phyloP scores from a whole-genome alignment of 2,797 vertebrate genomes.

The Cuniculus paca region DNA sequence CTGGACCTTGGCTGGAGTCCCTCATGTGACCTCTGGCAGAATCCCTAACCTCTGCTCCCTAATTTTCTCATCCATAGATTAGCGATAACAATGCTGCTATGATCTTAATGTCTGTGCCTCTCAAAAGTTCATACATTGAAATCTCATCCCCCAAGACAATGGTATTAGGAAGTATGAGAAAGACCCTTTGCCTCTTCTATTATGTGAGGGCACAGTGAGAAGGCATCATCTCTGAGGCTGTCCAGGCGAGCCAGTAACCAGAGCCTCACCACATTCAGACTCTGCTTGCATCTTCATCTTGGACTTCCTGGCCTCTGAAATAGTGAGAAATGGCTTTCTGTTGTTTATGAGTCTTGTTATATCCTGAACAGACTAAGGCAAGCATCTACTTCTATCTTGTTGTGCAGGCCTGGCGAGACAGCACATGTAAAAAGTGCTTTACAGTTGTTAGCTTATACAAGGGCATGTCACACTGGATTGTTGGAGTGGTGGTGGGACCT shows the following conservation, averaged over 20 bases:
- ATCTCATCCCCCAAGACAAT: not conserved
- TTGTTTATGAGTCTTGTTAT: not conserved
- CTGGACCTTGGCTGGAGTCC: not conserved
- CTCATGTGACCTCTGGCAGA: not conserved
- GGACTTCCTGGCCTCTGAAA: not conserved
- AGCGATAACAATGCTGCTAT: not conserved
- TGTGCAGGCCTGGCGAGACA: not conserved
- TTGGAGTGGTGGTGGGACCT: not conserved
- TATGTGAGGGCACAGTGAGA: not conserved
- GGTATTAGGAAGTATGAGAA: not conserved
- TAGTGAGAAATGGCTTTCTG: not conserved
- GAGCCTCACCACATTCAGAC: not conserved
- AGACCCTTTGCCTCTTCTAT: not conserved
- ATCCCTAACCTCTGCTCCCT: not conserved
- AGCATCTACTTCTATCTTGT: not conserved
- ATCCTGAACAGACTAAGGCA: not conserved
- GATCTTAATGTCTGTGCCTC: not conserved
- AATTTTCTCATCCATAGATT: not conserved
- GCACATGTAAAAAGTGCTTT: not conserved
- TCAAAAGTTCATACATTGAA: not conserved
- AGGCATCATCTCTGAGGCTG: not conserved
- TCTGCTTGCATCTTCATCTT: not conserved
- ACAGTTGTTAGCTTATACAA: not conserved
- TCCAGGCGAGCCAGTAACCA: not conserved
- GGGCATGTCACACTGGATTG: not conserved